Conservation (phyloP, 1,140 invertebrate genomes). For the Lepidurus arcticus region DNA sequence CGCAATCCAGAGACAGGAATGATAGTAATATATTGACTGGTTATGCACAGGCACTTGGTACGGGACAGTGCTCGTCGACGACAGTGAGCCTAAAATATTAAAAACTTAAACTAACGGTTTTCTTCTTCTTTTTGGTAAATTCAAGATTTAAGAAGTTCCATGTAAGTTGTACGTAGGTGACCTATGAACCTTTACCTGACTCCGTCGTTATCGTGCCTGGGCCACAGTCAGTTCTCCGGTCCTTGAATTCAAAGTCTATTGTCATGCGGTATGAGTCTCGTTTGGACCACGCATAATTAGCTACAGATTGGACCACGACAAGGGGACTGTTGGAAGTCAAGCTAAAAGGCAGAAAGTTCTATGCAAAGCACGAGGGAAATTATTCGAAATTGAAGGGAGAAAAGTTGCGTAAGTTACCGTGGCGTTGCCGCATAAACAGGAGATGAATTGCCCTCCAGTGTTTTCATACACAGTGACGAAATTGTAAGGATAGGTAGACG, state of each 20-base stretch:
- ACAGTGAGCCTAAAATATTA: background rate
- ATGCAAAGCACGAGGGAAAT: background rate
- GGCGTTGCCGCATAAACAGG: slow-evolving; percentile 31
- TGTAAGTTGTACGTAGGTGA: background rate
- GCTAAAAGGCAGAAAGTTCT: slow-evolving; percentile 26
- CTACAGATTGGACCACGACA: slow-evolving; percentile 25
- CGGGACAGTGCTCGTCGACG: background rate
- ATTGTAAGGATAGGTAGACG: background rate
- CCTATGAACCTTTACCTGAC: background rate
- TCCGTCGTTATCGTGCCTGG: background rate
- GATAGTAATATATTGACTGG: slow-evolving; percentile 1
- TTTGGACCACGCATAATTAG: slow-evolving; percentile 20
- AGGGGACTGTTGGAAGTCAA: slow-evolving; percentile 29
- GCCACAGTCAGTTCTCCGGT: background rate
- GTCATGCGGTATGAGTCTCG: slow-evolving; percentile 3
- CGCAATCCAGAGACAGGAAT: slow-evolving; percentile 30
- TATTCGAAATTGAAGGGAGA: background rate
- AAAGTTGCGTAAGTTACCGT: slow-evolving; percentile 19
- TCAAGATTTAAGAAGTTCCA: too few species aligned
- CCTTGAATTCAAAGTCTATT: background rate
- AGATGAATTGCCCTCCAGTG: slow-evolving; percentile 8
- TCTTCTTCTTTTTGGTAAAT: too few species aligned
- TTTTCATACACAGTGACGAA: background rate
- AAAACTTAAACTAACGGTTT: too few species aligned
- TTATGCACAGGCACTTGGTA: background rate